Percentiles rank a stretch among this genome's conserved stretches.
Conservation (phyloP, 1,140 invertebrate genomes). For the Bombus confusus region DNA sequence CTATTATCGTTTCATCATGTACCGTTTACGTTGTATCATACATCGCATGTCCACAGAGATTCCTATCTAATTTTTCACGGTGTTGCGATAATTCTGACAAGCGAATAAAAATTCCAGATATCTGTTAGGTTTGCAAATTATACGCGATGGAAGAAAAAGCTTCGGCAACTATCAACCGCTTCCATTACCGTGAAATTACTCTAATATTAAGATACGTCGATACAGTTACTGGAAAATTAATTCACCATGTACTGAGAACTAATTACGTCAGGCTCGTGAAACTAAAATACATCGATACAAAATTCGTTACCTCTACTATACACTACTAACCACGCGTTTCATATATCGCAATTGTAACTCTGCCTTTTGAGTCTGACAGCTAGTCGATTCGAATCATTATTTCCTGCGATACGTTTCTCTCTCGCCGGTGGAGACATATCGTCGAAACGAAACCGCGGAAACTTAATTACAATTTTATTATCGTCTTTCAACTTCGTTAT, state of each 20-base stretch:
- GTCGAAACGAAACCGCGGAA: slow-evolving; percentile 19
- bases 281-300: background rate
- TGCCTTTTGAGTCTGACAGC: background rate
- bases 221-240: background rate
- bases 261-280: background rate
- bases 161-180: background rate
- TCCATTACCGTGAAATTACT: background rate
- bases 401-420: slow-evolving; percentile 4
- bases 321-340: background rate
- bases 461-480: slow-evolving; percentile 37
- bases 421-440: background rate
- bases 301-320: slow-evolving; percentile 15
- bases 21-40: too few species aligned
- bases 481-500: background rate
- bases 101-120: background rate
- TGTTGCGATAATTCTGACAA: too few species aligned
- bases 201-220: too few species aligned
- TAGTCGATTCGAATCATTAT: slow-evolving; percentile 33
- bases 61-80: too few species aligned
- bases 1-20: too few species aligned
- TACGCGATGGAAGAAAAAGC: background rate
- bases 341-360: background rate
- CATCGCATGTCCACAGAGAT: too few species aligned
- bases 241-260: background rate
- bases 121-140: too few species aligned